Base-by-base conservation (phyloP, 2,888 invertebrate genomes). In the Caenorhabditis sp. region DNA sequence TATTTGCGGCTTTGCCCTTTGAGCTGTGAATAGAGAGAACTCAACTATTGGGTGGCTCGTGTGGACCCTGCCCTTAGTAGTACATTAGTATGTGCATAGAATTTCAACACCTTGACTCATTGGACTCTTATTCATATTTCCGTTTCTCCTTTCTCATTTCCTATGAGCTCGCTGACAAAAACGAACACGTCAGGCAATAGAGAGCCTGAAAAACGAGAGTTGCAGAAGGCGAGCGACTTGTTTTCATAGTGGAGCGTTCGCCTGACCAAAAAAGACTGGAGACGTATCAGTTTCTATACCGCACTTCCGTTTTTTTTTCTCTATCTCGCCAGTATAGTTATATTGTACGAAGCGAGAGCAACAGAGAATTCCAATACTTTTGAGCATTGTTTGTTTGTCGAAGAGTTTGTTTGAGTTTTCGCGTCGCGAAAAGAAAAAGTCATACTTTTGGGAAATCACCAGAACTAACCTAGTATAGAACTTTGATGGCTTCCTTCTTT, bases 301-400 rank as follows among this genome's bases (percentile, higher is more conserved):
- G n/a, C n/a, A n/a, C n/a, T n/a, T n/a, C n/a, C n/a, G n/a, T n/a
- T n/a, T n/a, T n/a, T n/a, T n/a, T n/a, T n/a, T n/a, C n/a, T n/a
- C n/a, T n/a, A n/a, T n/a, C n/a, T n/a, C n/a, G n/a, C n/a, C n/a
- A n/a, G n/a, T n/a, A n/a, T n/a, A n/a, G n/a, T n/a, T n/a, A n/a
- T n/a, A n/a, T n/a, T n/a, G n/a, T n/a, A n/a, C n/a, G n/a, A n/a
- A n/a, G n/a, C n/a, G n/a, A 48, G 46, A 43, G 41, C 41, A 46
- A 4, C n/a, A 20, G 17, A 27, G 26, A 46, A 35, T 37, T 26
- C 15, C 27, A 53, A 53, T 45, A 43, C 59, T 30, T 27, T 17
- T n/a, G 56, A 59, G 59, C 32, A 59, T 46, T 70, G 70, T 70
- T 70, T 70, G 70, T 70, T 70, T 70, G 70, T 70, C 52, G 13